Evolutionary conservation across 1,140 invertebrate species (phyloP), one percentile per base, ranked within the genome.

Genomic region (Metopolophium dirhodum): DNA sequence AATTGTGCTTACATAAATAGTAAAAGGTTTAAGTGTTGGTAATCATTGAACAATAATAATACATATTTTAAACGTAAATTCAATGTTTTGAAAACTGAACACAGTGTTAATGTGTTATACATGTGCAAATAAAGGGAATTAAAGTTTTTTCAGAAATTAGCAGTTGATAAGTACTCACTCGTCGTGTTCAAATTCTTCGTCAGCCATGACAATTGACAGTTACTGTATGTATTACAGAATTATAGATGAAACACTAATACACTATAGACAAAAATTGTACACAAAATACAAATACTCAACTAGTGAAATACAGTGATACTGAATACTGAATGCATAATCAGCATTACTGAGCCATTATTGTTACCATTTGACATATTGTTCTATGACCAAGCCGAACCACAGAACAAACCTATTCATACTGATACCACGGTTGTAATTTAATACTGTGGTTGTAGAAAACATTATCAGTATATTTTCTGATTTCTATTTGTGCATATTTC

Each of bases 171-270:
- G 45, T 54, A 96, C 96, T 96, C 95, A 97, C 96, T 97, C 97
- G 94, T 97, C 97, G 92, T 96, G 96, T 94, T 97, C 97, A 94
- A 96, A 97, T 94, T 97, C 97, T 94, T 97, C 97, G 94, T 97
- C 97, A 94, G 97, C 49, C 37, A 37, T 37, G 37, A 37, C 37
- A 37, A 37, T 1, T 37, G 37, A 37, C 37, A 37, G 37, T 37
- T 37, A 37, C 37, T 37, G 37, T 37, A 37, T 37, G 37, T 37
- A 37, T 37, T 37, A 37, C 37, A 37, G 37, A 37, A 37, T 37
- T 37, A 37, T 37, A 37, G 37, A 37, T 37, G 37, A 37, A 37
- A 37, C 2, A 37, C 37, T 37, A 37, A 37, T 1, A 37, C 2
- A 37, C 37, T 37, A 37, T 37, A 37, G 37, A 37, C 37, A 37